Percentiles rank a stretch among this genome's conserved stretches.
These are phyloP conservation scores for Champsocephalus esox DNA, from an alignment of 2,797 vertebrate genomes.

Conservation along the genomic window DNA sequence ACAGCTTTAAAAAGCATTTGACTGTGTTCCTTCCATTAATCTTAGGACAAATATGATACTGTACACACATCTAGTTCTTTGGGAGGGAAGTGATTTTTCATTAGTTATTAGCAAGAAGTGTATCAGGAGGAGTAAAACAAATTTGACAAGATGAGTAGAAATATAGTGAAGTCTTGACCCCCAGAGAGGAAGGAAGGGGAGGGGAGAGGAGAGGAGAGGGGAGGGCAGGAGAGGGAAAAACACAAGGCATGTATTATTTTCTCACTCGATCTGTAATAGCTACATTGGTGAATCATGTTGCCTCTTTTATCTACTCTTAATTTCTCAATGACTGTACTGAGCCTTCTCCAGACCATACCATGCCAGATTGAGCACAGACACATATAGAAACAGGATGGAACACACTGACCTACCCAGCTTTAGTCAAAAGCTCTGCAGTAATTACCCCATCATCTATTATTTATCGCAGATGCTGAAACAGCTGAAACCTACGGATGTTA, in stretches of 20 bases:
- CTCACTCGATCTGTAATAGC: conserved; percentile 46
- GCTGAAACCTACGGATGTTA: conserved; percentile 80
- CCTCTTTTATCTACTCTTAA: conserved; percentile 52
- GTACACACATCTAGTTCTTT: conserved; percentile 35
- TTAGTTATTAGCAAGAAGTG: conserved; percentile 29
- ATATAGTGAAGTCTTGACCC: conserved; percentile 36
- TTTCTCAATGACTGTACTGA: conserved; percentile 45
- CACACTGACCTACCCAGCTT: conserved; percentile 53
- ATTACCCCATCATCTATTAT: conserved; percentile 77
- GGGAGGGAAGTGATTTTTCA: conserved; percentile 42
- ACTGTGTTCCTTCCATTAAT: conserved; percentile 32
- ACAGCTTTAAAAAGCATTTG: conserved; percentile 3
- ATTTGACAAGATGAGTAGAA: conserved; percentile 20
- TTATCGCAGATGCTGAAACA: conserved; percentile 80
- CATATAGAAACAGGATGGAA: conserved; percentile 67
- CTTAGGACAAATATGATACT: conserved; percentile 24
- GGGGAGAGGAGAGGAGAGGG: conserved; percentile 1
- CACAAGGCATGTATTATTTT: conserved; percentile 31
- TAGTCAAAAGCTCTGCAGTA: conserved; percentile 67
- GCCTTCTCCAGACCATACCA: conserved; percentile 36
- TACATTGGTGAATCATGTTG: conserved; percentile 42
- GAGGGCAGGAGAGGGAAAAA: conserved; percentile 1
- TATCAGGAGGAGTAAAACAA: conserved; percentile 1
- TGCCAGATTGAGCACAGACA: conserved; percentile 45
- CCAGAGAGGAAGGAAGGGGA: conserved; percentile 11